phyloP scores from a whole-genome alignment of 2,797 vertebrate genomes.

The Acropternis orthonyx region DNA sequence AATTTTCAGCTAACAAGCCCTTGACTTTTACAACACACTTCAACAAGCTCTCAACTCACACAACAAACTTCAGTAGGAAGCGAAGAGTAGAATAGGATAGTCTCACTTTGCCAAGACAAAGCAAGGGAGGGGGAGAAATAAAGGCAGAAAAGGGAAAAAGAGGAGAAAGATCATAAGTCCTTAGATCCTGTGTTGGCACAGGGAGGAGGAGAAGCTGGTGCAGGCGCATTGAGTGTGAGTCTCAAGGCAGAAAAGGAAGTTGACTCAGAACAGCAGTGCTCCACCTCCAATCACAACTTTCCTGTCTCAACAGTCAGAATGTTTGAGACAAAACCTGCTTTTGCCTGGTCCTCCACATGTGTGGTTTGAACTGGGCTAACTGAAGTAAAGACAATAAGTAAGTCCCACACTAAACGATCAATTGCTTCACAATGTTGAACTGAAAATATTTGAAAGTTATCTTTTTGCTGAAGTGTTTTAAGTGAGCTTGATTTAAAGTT shows the following conservation, averaged over 20 bases:
- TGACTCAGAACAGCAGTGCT: not conserved
- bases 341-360: not conserved
- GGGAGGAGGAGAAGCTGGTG: not conserved
- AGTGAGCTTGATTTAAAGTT: not conserved
- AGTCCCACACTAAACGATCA: not conserved
- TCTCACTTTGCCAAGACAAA: not conserved
- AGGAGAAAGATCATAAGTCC: rapidly evolving
- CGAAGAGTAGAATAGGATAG: not conserved
- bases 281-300: not conserved
- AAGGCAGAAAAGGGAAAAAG: not conserved
- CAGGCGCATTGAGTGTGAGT: no score
- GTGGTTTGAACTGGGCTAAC: not conserved
- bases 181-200: rapidly evolving
- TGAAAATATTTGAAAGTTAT: not conserved
- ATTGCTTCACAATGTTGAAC: not conserved
- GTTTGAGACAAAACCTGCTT: not conserved
- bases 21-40: not conserved
- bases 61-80: not conserved
- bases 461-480: not conserved
- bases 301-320: not conserved
- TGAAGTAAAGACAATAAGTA: not conserved
- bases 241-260: not conserved
- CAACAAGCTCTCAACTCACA: not conserved
- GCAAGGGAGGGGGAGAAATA: not conserved
- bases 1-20: not conserved